phyloP scores from a whole-genome alignment of 2,888 invertebrate genomes.

The Drosophila meridionalis region DNA sequence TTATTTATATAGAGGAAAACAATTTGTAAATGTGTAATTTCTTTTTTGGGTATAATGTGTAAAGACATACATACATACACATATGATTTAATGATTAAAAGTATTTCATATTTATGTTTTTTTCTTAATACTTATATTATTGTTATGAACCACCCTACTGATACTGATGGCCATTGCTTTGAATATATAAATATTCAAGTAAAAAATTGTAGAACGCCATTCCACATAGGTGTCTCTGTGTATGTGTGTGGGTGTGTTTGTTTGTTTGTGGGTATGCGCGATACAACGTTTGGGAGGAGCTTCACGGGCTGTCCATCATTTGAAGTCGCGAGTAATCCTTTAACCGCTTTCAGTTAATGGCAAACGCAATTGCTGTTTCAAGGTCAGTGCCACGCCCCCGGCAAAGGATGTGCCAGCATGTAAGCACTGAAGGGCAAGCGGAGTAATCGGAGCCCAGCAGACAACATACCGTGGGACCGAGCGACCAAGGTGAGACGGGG shows the following conservation, averaged over 20 bases:
- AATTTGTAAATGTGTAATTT: too few species aligned
- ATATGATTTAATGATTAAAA: not conserved
- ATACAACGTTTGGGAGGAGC: constrained; percentile 47
- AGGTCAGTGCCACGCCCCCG: constrained; percentile 26
- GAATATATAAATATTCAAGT: constrained; percentile 24
- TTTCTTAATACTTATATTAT: not conserved
- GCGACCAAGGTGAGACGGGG: not conserved
- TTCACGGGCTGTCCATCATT: constrained; percentile 30
- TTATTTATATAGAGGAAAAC: too few species aligned
- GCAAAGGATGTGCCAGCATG: constrained; percentile 50
- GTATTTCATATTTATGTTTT: not conserved
- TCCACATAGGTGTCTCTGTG: not conserved
- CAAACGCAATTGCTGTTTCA: constrained; percentile 37
- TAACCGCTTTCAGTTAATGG: constrained; percentile 50
- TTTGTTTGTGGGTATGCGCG: not conserved
- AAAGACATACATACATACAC: too few species aligned
- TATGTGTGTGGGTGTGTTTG: not conserved
- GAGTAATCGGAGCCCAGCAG: constrained; percentile 40
- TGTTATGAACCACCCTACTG: constrained; percentile 19
- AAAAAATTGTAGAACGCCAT: constrained; percentile 13
- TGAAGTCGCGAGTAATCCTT: constrained; percentile 40
- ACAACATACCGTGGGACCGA: constrained; percentile 12
- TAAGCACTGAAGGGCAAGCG: constrained; percentile 54
- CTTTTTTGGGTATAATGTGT: too few species aligned
- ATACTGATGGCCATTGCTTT: not conserved